Percentiles rank a stretch among this genome's conserved stretches.
Conservation (phyloP, 2,888 invertebrate species). For the Phengaris arion region DNA sequence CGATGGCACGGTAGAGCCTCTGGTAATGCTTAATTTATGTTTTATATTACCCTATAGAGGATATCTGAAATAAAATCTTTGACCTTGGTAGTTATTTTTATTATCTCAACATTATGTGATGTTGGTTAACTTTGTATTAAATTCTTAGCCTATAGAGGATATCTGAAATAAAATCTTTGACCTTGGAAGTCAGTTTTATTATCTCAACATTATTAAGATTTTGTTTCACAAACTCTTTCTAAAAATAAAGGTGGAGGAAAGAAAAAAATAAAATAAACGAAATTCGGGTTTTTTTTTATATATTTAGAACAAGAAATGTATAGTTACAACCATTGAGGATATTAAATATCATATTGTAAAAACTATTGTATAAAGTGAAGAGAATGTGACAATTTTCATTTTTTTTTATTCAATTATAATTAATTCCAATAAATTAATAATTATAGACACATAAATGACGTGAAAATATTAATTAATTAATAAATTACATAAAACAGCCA, state of each 20-base stretch:
- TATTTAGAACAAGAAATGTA: slow-evolving; percentile 82
- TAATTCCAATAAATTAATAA: slow-evolving; percentile 77
- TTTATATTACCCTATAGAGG: too few relatives aligned
- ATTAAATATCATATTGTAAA: slow-evolving; percentile 81
- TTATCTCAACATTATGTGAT: background rate
- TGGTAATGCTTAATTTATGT: too few relatives aligned
- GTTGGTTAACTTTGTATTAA: background rate
- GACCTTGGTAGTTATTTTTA: too few relatives aligned
- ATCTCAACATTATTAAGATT: slow-evolving; percentile 11
- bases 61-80: too few relatives aligned
- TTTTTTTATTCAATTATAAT: slow-evolving; percentile 73
- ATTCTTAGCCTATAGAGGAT: slow-evolving; percentile 4
- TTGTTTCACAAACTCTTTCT: slow-evolving; percentile 22
- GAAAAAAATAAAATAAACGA: slow-evolving; percentile 49
- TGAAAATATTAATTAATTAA: slow-evolving; percentile 75
- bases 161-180: slow-evolving; percentile 27
- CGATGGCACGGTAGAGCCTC: too few relatives aligned
- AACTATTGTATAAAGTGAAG: slow-evolving; percentile 80
- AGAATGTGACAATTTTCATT: slow-evolving; percentile 75
- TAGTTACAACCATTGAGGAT: slow-evolving; percentile 81
- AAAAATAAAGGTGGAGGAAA: slow-evolving; percentile 31
- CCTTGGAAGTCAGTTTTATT: slow-evolving; percentile 24
- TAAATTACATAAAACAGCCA: slow-evolving; percentile 77
- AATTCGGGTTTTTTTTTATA: slow-evolving; percentile 68
- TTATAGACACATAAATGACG: slow-evolving; percentile 79